phyloP scores from a whole-genome alignment of 2,797 vertebrate genomes.

The Phrynocephalus vlangalii region DNA sequence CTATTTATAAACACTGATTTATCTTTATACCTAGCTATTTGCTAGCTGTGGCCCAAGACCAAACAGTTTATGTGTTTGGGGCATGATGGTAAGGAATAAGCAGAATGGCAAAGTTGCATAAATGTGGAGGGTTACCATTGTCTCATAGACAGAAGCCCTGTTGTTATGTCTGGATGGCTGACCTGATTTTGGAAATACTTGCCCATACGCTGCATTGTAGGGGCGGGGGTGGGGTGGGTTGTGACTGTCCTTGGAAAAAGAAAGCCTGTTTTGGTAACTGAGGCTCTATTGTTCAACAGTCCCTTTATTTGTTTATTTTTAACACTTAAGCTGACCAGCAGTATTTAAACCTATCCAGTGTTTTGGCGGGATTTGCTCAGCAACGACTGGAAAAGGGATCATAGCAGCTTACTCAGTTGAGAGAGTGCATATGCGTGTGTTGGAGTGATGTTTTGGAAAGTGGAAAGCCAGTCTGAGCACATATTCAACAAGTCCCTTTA shows the following conservation, averaged over 20 bases:
- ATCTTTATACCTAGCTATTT: too few species aligned
- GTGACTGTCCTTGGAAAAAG: conserved; percentile 51
- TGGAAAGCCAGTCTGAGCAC: conserved; percentile 45
- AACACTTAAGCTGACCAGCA: conserved; percentile 54
- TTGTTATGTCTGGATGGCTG: conserved; percentile 68
- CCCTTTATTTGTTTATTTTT: conserved; percentile 41
- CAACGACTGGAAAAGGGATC: not conserved
- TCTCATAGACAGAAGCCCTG: conserved; percentile 62
- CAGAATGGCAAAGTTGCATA: conserved; percentile 29
- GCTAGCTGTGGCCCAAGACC: not conserved
- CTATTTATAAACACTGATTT: too few species aligned
- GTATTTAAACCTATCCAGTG: conserved; percentile 39
- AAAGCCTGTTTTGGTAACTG: conserved; percentile 72
- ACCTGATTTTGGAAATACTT: conserved; percentile 64
- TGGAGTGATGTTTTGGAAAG: not conserved
- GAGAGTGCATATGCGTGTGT: not conserved
- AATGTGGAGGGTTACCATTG: conserved; percentile 64
- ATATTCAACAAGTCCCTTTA: conserved; percentile 64
- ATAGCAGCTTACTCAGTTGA: not conserved
- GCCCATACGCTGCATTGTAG: conserved; percentile 61
- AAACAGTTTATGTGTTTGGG: not conserved
- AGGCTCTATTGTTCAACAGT: conserved; percentile 67
- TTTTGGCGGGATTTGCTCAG: conserved; percentile 21
- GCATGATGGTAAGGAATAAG: conserved; percentile 29
- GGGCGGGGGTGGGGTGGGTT: too few species aligned